These are phyloP conservation scores for Sebastes jordani DNA, from an alignment of 2,797 vertebrate species.

Conservation along the genomic window DNA sequence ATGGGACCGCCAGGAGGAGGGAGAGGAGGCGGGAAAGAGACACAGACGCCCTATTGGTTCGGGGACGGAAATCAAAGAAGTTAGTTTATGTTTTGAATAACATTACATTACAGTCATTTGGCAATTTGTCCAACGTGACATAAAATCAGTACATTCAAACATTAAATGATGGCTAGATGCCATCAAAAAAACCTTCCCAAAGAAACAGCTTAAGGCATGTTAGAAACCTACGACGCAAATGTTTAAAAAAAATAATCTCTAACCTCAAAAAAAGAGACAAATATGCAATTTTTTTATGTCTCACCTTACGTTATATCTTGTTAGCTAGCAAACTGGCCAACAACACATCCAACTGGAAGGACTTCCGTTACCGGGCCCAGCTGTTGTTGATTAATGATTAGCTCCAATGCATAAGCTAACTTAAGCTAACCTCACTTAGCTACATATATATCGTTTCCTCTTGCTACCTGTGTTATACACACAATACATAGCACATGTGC, in stretches of 20 bases:
- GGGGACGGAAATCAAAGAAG: background rate
- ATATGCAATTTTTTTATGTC: too few relatives aligned
- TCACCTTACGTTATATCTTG: too few relatives aligned
- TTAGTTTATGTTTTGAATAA: background rate
- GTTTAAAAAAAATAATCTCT: too few relatives aligned
- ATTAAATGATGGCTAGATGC: background rate
- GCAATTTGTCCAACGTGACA: background rate
- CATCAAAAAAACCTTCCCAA: background rate
- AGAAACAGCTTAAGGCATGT: background rate
- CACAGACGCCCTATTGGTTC: slow-evolving; percentile 77
- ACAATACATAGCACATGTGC: background rate
- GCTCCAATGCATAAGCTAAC: background rate
- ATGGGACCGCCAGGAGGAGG: slow-evolving; percentile 88
- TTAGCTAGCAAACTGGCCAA: background rate
- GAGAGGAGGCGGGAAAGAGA: slow-evolving; percentile 82
- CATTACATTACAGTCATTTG: background rate
- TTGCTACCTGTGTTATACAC: background rate
- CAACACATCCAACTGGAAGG: background rate
- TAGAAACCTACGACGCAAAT: background rate
- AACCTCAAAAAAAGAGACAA: background rate
- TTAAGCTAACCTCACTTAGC: background rate
- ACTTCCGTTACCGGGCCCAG: background rate
- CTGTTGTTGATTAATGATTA: background rate
- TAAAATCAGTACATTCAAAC: background rate
- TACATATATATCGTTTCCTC: background rate